A percentile compares a stretch with the other conserved stretches of the same genome.
phyloP scores from a whole-genome alignment of 2,113 vertebrate species.

The Lophochroa leadbeateri region DNA sequence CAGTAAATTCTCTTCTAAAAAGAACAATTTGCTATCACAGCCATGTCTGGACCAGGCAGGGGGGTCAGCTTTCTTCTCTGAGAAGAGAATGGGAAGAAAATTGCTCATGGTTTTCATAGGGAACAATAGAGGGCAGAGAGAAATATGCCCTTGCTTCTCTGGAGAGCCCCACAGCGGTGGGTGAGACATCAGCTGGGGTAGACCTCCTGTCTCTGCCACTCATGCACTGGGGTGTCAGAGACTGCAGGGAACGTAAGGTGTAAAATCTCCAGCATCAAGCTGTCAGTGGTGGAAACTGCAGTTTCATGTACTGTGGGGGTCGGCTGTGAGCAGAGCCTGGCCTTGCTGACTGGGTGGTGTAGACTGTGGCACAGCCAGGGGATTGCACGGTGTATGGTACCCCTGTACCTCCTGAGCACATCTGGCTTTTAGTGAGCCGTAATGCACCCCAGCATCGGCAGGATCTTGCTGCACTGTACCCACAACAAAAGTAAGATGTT shows the following conservation, averaged over 20 bases:
- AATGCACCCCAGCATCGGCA: background rate
- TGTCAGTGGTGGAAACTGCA: accelerated
- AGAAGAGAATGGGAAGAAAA: background rate
- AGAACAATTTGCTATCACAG: constrained; percentile 24
- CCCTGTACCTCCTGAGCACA: background rate
- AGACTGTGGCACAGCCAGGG: background rate
- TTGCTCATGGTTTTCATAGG: background rate
- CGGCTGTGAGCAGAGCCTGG: background rate
- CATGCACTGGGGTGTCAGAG: background rate
- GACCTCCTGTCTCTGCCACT: background rate
- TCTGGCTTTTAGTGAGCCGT: accelerated
- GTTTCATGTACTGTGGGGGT: background rate
- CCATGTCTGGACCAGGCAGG: background rate
- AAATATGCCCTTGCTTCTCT: background rate
- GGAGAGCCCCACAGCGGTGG: background rate
- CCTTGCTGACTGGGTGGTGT: background rate
- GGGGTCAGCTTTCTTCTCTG: background rate
- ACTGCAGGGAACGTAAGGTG: background rate
- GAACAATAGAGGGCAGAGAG: background rate
- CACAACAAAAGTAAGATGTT: background rate
- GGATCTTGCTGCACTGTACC: background rate
- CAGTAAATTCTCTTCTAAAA: constrained; percentile 41
- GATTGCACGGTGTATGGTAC: background rate
- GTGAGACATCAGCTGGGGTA: background rate
- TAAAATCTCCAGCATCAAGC: background rate